Base-by-base conservation (phyloP, 2,888 invertebrate species). In the Ptychoptera albimana region DNA sequence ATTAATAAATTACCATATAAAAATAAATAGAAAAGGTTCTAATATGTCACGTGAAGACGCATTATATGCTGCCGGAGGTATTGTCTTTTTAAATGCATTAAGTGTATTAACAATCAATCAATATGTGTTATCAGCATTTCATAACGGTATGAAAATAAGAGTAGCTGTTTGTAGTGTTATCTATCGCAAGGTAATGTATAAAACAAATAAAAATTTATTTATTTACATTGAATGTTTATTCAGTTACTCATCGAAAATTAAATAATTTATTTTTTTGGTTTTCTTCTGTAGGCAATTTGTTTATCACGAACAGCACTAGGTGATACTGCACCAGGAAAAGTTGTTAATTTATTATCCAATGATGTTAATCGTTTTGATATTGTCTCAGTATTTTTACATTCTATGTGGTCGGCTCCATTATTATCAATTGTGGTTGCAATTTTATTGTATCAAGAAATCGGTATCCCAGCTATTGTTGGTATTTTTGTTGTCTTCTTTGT, bases 281-380 rank as follows among this genome's bases (percentile, higher is more conserved):
- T 39, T 49, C 43, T 45, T 37, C 57, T 58, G 41, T 49, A 72
- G 72, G 69, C 80, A 1, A 60, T 82, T 37, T 68, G 69, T 48
- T 62, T 83, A 35, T 81, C 77, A 54, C 74, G 73, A 55, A 70
- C 71, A 1, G 79, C 89, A 0, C 60, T 91, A 35, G 81, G 82
- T 1, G 77, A 87, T 56, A 88, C 89, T 0, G 83, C 89, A 0
- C 78, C 81, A 1, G 91, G 91, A 0, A 86, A 89, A 63, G 78
- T 92, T 30, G 82, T 91, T 11, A 92, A 92, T 64, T 64, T 92
- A 23, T 68, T 92, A 42, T 86, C 88, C 13, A 91, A 91, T 57
- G 92, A 93, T 57, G 79, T 91, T 40, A 81, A 78, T 57, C 74
- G 89, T 31, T 87, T 91, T 56, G 91, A 91, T 59, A 56, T 80